Evolutionary conservation across 2,888 invertebrate species (phyloP), one percentile per base, ranked within the genome.

Genomic region (Auanema sp.): DNA sequence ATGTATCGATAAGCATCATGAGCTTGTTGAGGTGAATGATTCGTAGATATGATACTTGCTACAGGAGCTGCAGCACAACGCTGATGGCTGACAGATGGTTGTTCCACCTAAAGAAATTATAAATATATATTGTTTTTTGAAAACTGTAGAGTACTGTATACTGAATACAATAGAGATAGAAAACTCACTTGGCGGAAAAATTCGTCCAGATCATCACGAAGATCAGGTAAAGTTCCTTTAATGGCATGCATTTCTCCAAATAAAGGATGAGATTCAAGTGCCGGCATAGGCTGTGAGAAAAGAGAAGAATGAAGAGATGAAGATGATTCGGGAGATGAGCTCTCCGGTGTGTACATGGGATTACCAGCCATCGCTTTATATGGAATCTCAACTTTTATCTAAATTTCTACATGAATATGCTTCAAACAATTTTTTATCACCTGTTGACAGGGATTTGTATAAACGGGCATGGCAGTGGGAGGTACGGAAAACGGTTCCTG

Each of bases 181-280:
- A 3, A 33, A 33, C 33, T 33, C 33, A 80, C 78, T 58, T 80
- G 76, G 33, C 75, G 64, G 54, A 80, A 76, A 53, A 75, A 79
- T 40, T 80, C 79, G 60, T 78, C 80, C n/a, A 79, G 63, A 52
- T 75, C 72, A 61, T 76, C 76, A 43, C 72, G 64, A 43, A 80
- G 65, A 55, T 80, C 80, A 2, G 80, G 80, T 41, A 80, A 70
- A 11, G 69, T 67, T 23, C 58, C 67, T 40, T 68, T 65, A 8
- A 62, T 58, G 10, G 70, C 61, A 11, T 68, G 63, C 43, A 72
- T 69, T 40, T 72, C 72, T 43, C 70, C 72, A 4, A 72, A 49
- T 25, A 68, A 51, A 24, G 58, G 58, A 58, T 62, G 62, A 21
- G 58, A 18, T 51, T 58, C 58, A 25, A 63, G 44, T 33, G 33